Base-by-base conservation (phyloP, 2,113 vertebrate species). In the Myiopsitta monachus region DNA sequence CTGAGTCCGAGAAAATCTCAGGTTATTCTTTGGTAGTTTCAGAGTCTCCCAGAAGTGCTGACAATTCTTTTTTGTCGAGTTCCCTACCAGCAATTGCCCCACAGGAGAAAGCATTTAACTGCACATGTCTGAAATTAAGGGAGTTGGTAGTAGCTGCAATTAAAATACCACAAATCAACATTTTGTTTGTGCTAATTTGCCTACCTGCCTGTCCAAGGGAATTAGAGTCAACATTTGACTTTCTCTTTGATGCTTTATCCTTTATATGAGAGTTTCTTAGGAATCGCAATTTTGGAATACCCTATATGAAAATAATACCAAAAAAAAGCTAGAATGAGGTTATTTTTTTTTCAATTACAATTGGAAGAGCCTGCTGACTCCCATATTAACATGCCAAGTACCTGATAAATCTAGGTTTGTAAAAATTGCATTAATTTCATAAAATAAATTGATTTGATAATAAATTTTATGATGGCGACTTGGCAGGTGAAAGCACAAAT, bases 391-490 rank as follows among this genome's bases (percentile, higher is more conserved):
- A 59, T 39, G 43, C 31, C 68, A 46, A 94, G 33, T 69, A 77
- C 28, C 14, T 84, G 51, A 78, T 83, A 91, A 76, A 87, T 82
- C 33, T 62, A 80, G 31, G 9, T 83, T 30, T 74, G 27, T 28
- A 62, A 86, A 90, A 9, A 52, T 46, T 23, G 2, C 16, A 90
- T 83, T 93, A 72, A 83, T 77, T 82, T 90, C 87, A 91, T 93
- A 87, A 94, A 87, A 75, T 59, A 63, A 75, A 92, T 94, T 68
- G 26, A 94, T 94, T 86, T 89, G 4, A 83, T 90, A 80, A 79
- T 44, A 96, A 77, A 66, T 77, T 41, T 91, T 89, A 87, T 89
- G 49, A 70, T 76, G n/a, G 8, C 30, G 15, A 61, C 44, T 81
- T 93, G 41, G 26, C 62, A 83, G 33, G n/a, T 82, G 52, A 93